These are phyloP conservation scores for Aleiodes sp. DNA, from an alignment of 1,140 invertebrate species.

Conservation along the genomic window DNA sequence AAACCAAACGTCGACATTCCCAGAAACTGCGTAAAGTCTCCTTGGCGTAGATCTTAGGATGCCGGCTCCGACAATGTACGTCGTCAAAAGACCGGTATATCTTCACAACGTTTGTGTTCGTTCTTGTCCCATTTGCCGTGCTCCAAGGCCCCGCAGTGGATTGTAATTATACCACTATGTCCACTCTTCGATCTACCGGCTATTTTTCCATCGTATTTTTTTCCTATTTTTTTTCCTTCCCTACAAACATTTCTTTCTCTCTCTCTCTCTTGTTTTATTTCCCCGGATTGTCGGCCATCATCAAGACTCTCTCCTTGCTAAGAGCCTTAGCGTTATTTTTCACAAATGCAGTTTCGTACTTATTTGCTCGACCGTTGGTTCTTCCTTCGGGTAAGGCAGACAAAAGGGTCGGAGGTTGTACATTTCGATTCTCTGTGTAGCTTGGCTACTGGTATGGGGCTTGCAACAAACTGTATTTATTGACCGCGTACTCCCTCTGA, in stretches of 20 bases:
- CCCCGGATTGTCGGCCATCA: neutral
- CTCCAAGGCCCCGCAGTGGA: conserved; percentile 33
- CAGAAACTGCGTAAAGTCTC: conserved; percentile 50
- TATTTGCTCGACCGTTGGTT: too few relatives aligned
- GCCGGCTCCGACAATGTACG: conserved; percentile 41
- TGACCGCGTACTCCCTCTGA: neutral
- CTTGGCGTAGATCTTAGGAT: conserved; percentile 48
- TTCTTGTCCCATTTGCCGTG: conserved; percentile 10
- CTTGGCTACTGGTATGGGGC: neutral
- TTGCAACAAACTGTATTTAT: neutral
- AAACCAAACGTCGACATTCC: conserved; percentile 45
- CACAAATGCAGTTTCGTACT: too few relatives aligned
- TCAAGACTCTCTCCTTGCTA: too few relatives aligned
- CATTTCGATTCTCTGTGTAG: neutral
- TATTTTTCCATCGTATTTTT: conserved; percentile 25
- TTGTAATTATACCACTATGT: conserved; percentile 43
- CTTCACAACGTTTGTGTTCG: neutral
- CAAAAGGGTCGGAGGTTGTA: conserved; percentile 5
- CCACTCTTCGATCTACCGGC: conserved; percentile 36
- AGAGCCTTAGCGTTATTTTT: too few relatives aligned
- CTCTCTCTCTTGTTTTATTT: neutral
- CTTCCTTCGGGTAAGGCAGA: neutral
- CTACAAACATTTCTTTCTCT: neutral
- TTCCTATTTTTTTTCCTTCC: neutral
- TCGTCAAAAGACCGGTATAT: neutral